Evolutionary conservation across 2,888 invertebrate species (phyloP), one percentile per base, ranked within the genome.

Genomic region (Drosophila nr. fundita): DNA sequence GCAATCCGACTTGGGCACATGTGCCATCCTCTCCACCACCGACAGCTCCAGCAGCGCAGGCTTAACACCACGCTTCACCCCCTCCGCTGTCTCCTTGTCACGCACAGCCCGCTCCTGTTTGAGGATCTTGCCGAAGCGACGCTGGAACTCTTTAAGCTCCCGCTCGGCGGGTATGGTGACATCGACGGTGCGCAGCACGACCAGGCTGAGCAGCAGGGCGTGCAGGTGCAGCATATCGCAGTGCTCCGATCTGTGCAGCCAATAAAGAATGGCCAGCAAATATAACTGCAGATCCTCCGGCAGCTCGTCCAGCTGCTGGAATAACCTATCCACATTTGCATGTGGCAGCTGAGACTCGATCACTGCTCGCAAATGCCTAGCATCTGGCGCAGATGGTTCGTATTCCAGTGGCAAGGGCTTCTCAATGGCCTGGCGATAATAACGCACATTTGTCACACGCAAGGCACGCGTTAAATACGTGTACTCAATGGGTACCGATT

Each of bases 91-190:
- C 48, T 90, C 90, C 36, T 80, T 89, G 0, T 83, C 81, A 8
- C 92, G 91, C n/a, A 81, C 78, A 0, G 85, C 77, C 8, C 89
- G 84, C 68, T 91, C 91, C 42, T 82, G 91, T 64, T 88, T 90
- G 3, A 91, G 75, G 7, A 87, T 90, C 78, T 88, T 92, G 7
- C 91, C 91, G 50, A 91, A 92, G 34, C 89, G 88, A 42, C 91
- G 92, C 2, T 86, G 73, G 50, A 93, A 93, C 4, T 82, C 73
- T n/a, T 83, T 84, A 2, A 78, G 29, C 54, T 92, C 89, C 4
- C 93, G 86, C 63, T 93, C 91, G 0, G 92, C 90, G 2, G 92
- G 91, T 36, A 93, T 91, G 57, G 90, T 92, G 0, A 91, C 82
- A 61, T 93, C 93, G 2, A 93, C 83, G 1, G 91, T 90, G 11